Percentiles rank a stretch among this genome's conserved stretches.
These are phyloP conservation scores for Sterna hirundo DNA, from an alignment of 2,113 vertebrate species.

Conservation along the genomic window DNA sequence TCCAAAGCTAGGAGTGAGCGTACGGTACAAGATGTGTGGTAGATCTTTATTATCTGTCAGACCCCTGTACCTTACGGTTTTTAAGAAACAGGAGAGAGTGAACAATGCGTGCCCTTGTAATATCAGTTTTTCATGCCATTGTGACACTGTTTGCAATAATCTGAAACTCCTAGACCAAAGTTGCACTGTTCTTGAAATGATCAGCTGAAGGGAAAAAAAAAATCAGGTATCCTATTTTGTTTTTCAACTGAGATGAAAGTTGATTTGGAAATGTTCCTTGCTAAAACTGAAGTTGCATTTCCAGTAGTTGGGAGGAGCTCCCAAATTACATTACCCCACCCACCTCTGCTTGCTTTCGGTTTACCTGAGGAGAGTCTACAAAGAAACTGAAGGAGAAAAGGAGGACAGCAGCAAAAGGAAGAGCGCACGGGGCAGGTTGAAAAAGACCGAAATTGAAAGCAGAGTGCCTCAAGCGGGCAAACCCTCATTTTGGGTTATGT, in stretches of 20 bases:
- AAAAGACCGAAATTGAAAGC: neutral
- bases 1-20: neutral
- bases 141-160: neutral
- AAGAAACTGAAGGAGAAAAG: constrained; percentile 23
- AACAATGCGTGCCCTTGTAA: neutral
- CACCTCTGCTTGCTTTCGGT: constrained; percentile 3
- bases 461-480: neutral
- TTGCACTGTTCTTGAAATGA: neutral
- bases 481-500: neutral
- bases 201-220: neutral
- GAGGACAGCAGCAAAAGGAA: neutral
- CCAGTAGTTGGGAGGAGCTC: constrained; percentile 60
- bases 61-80: neutral
- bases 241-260: constrained; percentile 20
- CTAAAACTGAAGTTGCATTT: constrained; percentile 45
- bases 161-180: neutral
- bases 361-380: constrained; percentile 41
- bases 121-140: neutral
- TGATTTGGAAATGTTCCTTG: constrained; percentile 26
- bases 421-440: neutral
- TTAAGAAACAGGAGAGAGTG: neutral
- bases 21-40: neutral
- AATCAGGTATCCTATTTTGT: neutral
- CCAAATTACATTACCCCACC: constrained; percentile 57
- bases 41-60: neutral